Evolutionary conservation across 2,797 vertebrate genomes (phyloP).

Genomic region (Cheirogaleus major): DNA sequence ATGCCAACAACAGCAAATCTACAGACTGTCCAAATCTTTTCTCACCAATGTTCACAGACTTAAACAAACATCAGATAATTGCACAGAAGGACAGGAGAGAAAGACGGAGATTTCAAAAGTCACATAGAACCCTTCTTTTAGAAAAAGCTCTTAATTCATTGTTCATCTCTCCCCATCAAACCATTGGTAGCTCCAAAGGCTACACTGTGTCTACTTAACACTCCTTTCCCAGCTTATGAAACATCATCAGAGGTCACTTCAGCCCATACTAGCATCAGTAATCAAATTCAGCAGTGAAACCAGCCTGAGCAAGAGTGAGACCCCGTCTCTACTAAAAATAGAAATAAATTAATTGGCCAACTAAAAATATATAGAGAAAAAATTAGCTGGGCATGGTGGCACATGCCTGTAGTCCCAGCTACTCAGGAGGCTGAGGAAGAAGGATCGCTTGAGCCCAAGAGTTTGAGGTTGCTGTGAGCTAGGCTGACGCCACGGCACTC

Average conservation of each 20-base stretch:
- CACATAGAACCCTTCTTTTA: background rate
- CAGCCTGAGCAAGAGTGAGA: too few relatives aligned
- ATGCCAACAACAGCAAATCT: background rate
- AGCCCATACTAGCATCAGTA: background rate
- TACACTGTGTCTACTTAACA: background rate
- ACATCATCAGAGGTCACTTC: background rate
- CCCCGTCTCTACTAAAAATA: too few relatives aligned
- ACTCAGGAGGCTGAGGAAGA: too few relatives aligned
- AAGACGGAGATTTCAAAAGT: background rate
- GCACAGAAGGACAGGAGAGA: background rate
- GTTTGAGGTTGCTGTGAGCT: too few relatives aligned
- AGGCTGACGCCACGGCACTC: too few relatives aligned
- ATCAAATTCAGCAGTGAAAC: background rate
- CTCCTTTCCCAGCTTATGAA: background rate
- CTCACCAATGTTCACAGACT: background rate
- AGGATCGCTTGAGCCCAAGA: too few relatives aligned
- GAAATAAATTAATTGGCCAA: too few relatives aligned
- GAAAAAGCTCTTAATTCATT: background rate
- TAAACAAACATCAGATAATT: conserved; percentile 14
- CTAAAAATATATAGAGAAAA: too few relatives aligned
- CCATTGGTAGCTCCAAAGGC: background rate
- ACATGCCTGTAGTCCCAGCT: too few relatives aligned
- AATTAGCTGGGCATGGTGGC: too few relatives aligned
- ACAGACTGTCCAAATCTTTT: background rate
- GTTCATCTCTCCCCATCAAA: background rate